phyloP scores from a whole-genome alignment of 2,797 vertebrate genomes.

The Galago senegalensis region DNA sequence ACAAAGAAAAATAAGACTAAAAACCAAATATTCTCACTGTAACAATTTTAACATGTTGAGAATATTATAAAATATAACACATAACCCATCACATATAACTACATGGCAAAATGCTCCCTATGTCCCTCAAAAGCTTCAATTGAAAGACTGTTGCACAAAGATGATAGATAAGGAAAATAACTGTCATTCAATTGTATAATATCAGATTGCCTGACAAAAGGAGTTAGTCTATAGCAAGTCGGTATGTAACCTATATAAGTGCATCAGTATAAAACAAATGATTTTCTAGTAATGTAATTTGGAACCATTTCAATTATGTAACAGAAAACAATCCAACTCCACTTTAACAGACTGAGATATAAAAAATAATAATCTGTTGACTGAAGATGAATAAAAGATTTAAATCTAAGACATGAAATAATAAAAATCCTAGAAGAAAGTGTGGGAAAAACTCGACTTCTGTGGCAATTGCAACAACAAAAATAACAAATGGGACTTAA shows the following conservation, averaged over 20 bases:
- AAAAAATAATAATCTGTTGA: background rate
- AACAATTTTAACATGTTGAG: background rate
- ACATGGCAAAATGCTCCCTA: background rate
- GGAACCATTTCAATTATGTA: slow-evolving; percentile 18
- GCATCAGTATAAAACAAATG: background rate
- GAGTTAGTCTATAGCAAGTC: background rate
- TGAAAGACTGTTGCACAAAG: slow-evolving; percentile 35
- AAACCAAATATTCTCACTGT: background rate
- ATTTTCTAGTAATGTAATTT: slow-evolving; percentile 21
- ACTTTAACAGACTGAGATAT: background rate
- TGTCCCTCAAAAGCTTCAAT: background rate
- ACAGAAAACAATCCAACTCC: slow-evolving; percentile 33
- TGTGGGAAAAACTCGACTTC: too few species aligned
- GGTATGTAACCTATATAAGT: background rate
- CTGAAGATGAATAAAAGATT: too few species aligned
- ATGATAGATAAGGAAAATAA: background rate
- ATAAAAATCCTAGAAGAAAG: too few species aligned
- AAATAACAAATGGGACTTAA: too few species aligned
- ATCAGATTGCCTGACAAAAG: background rate
- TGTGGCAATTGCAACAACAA: too few species aligned
- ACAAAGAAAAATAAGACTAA: slow-evolving; percentile 27
- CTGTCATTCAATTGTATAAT: background rate
- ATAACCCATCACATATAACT: background rate
- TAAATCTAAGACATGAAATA: too few species aligned
- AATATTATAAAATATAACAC: slow-evolving; percentile 36